Percentiles rank a stretch among this genome's conserved stretches.
Conservation (phyloP, 2,113 vertebrate species). For the Hypocryptadius cinnamomeus region DNA sequence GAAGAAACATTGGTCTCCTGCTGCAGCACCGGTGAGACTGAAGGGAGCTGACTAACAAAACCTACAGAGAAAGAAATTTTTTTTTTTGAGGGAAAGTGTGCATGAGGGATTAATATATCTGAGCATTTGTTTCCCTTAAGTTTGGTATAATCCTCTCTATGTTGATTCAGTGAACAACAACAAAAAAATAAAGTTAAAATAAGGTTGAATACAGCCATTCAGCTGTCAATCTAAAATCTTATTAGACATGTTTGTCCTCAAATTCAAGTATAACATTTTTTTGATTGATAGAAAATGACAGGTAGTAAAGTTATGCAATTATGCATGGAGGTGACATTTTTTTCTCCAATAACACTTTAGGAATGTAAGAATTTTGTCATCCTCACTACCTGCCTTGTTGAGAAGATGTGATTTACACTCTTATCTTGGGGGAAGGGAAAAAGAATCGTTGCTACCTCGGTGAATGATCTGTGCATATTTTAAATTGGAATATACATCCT, state of each 20-base stretch:
- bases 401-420: conserved; percentile 58
- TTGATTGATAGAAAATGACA: conserved; percentile 41
- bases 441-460: conserved; percentile 14
- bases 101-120: conserved; percentile 26
- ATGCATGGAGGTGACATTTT: conserved; percentile 57
- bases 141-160: not conserved
- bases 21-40: not conserved
- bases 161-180: conserved; percentile 35
- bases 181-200: conserved; percentile 43
- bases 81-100: not conserved
- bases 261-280: conserved; percentile 35
- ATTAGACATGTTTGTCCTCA: not conserved
- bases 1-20: not conserved
- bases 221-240: conserved; percentile 36
- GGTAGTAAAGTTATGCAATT: conserved; percentile 44
- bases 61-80: not conserved
- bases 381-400: conserved; percentile 53
- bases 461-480: conserved; percentile 58
- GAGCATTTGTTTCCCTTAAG: conserved; percentile 9
- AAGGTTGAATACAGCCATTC: conserved; percentile 14
- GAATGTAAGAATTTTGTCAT: conserved; percentile 60
- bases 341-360: conserved; percentile 55
- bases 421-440: conserved; percentile 50
- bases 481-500: conserved; percentile 54
- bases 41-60: not conserved